These are phyloP conservation scores for Catharus bicknelli DNA, from an alignment of 2,113 vertebrate genomes.

Conservation along the genomic window DNA sequence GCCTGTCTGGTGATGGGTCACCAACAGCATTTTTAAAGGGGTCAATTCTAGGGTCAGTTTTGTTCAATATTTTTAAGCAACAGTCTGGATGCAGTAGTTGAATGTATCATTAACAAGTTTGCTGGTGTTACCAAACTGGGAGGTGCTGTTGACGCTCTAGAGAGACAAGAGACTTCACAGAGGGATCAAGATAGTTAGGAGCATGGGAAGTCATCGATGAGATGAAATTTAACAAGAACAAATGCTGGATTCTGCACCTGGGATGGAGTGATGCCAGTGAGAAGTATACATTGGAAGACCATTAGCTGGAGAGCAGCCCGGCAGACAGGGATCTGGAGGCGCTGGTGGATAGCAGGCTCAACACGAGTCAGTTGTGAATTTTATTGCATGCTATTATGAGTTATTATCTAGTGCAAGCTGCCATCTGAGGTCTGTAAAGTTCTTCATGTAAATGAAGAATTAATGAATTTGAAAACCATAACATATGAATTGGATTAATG, in stretches of 20 bases:
- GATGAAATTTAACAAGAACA: neutral
- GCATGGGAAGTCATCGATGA: neutral
- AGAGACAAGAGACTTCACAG: neutral
- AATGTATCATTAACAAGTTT: neutral
- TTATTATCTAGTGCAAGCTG: neutral
- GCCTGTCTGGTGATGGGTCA: neutral
- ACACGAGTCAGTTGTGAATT: neutral
- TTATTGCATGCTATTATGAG: neutral
- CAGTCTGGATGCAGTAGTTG: neutral
- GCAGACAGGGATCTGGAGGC: neutral
- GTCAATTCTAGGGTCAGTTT: neutral
- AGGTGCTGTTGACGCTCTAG: neutral
- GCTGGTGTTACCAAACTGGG: neutral
- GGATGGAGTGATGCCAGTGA: neutral
- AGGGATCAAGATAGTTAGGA: neutral
- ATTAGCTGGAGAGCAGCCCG: neutral
- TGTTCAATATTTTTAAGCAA: neutral
- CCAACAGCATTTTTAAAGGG: neutral
- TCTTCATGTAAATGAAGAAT: neutral
- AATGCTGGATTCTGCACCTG: accelerated
- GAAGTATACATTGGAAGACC: accelerated
- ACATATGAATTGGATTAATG: neutral
- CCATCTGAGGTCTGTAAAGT: neutral
- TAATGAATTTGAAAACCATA: neutral
- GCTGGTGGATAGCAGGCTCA: neutral